These are phyloP conservation scores for Anolis carolinensis DNA, from an alignment of 2,113 vertebrate genomes.

Conservation along the genomic window DNA sequence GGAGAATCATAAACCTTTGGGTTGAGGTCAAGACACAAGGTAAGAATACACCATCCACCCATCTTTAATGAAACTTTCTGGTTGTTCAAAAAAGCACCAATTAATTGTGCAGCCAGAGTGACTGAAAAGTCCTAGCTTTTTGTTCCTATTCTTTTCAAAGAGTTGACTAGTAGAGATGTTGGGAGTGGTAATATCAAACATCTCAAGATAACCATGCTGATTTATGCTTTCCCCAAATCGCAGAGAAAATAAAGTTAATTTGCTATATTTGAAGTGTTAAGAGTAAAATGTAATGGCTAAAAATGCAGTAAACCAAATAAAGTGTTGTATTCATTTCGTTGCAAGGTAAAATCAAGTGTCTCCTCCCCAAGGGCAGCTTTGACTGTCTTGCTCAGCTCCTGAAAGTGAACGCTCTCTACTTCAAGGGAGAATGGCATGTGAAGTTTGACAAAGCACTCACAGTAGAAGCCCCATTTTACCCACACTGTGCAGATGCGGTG, in stretches of 20 bases:
- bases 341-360: conserved; percentile 88
- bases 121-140: no score
- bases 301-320: no score
- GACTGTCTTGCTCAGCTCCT: conserved; percentile 78
- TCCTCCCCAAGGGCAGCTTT: conserved; percentile 80
- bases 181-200: no score
- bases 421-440: conserved; percentile 88
- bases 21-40: conserved; percentile 75
- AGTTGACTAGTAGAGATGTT: no score
- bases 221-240: background rate
- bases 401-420: conserved; percentile 90
- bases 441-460: conserved; percentile 81
- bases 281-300: no score
- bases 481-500: conserved; percentile 73
- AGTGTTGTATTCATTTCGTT: conserved; percentile 18
- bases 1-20: conserved; percentile 75
- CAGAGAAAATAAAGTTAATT: background rate
- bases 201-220: background rate
- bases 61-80: background rate
- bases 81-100: background rate
- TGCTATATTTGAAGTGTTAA: background rate
- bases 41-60: conserved; percentile 2
- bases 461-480: conserved; percentile 79
- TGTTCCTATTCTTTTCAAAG: no score
- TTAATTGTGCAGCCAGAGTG: no score